Conservation (phyloP, 2,113 vertebrate genomes). For the Pelvicachromis taeniatus region DNA sequence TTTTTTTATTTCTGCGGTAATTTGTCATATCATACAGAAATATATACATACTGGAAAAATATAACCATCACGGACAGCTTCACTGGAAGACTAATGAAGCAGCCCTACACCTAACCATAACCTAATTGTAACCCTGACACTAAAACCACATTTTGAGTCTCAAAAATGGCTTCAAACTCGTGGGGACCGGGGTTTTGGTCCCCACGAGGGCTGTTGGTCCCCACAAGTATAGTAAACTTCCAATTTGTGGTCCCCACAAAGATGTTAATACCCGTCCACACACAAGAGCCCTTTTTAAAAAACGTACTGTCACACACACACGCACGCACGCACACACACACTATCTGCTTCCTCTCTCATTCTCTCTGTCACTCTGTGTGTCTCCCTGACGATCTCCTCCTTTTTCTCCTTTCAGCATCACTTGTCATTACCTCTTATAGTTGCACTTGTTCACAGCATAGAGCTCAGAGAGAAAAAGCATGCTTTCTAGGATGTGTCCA, state of each 20-base stretch:
- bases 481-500: neutral
- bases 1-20: neutral
- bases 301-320: neutral
- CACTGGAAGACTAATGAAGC: neutral
- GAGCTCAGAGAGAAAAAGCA: neutral
- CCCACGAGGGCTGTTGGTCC: too few relatives aligned
- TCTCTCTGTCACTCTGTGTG: neutral
- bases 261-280: too few relatives aligned
- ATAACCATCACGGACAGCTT: neutral
- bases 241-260: too few relatives aligned
- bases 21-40: neutral
- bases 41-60: neutral
- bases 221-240: too few relatives aligned
- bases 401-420: neutral
- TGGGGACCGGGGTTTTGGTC: too few relatives aligned
- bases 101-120: too few relatives aligned
- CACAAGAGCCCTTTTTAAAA: too few relatives aligned
- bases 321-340: neutral
- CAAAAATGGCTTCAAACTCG: too few relatives aligned
- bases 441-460: neutral
- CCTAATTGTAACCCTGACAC: too few relatives aligned
- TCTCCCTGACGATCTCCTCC: neutral
- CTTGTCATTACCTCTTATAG: neutral
- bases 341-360: neutral
- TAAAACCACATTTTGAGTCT: too few relatives aligned